phyloP scores from a whole-genome alignment of 2,888 invertebrate genomes.

The Abscondita cerata region DNA sequence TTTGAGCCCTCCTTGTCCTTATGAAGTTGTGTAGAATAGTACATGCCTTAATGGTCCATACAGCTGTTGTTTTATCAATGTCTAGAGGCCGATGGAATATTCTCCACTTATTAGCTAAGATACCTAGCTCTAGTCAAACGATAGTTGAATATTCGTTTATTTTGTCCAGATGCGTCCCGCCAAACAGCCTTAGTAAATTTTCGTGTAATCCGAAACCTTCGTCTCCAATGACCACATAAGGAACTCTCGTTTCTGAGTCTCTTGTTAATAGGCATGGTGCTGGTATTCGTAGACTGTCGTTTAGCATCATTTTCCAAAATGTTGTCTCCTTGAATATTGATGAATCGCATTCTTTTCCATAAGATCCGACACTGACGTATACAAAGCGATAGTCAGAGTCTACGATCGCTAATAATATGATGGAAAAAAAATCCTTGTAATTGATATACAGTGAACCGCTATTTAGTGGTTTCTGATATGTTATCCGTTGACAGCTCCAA shows the following conservation, averaged over 20 bases:
- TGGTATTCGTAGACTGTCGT: conserved; percentile 42
- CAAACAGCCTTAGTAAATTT: conserved; percentile 27
- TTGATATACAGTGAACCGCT: conserved; percentile 6
- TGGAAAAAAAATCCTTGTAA: conserved; percentile 9
- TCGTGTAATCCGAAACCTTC: background rate
- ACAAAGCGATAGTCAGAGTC: conserved; percentile 36
- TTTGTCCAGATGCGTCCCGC: conserved; percentile 38
- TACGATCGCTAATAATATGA: conserved; percentile 39
- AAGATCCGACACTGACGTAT: background rate
- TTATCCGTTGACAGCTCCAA: conserved; percentile 2
- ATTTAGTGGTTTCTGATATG: background rate
- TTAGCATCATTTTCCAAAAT: conserved; percentile 40
- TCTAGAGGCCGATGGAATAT: conserved; percentile 43
- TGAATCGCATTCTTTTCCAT: conserved; percentile 36
- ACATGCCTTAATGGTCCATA: too few species aligned
- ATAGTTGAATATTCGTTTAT: conserved; percentile 44
- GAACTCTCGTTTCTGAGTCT: conserved; percentile 2
- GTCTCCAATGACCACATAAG: conserved; percentile 40
- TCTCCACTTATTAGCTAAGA: conserved; percentile 50
- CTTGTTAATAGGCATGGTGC: conserved; percentile 35
- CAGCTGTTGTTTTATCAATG: background rate
- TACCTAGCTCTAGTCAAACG: conserved; percentile 49
- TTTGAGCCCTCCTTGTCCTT: conserved; percentile 17
- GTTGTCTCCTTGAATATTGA: conserved; percentile 42
- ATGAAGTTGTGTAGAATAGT: conserved; percentile 32